phyloP scores from a whole-genome alignment of 2,113 vertebrate genomes.

The Litocranius walleri region DNA sequence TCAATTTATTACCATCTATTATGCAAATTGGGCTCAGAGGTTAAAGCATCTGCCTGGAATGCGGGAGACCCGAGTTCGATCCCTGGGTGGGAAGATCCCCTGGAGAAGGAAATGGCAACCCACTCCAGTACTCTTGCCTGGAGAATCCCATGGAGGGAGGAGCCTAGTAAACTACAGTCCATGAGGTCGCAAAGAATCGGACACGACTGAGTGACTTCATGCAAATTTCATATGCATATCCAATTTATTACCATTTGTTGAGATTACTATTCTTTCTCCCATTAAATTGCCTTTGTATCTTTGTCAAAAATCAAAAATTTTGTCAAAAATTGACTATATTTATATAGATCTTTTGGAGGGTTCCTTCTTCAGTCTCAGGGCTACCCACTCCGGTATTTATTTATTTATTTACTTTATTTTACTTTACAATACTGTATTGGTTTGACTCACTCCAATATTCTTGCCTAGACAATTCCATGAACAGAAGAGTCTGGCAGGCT shows the following conservation, averaged over 20 bases:
- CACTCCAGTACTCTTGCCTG: too few species aligned
- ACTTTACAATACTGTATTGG: too few species aligned
- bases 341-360: background rate
- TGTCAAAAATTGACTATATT: background rate
- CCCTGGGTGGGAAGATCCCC: too few species aligned
- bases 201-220: too few species aligned
- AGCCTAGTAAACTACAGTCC: too few species aligned
- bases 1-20: background rate
- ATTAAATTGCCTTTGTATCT: background rate
- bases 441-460: background rate
- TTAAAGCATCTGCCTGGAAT: too few species aligned
- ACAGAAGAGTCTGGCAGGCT: background rate
- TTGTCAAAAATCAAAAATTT: background rate
- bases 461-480: background rate
- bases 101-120: too few species aligned
- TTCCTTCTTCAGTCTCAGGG: background rate
- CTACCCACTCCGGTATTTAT: background rate
- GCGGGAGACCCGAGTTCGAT: too few species aligned
- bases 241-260: background rate
- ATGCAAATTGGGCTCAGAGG: background rate
- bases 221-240: background rate
- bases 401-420: too few species aligned
- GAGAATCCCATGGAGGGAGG: too few species aligned
- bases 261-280: background rate
- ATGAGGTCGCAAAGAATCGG: too few species aligned